Percentiles rank a stretch among this genome's conserved stretches.
Evolutionary conservation across 2,888 invertebrate species (phyloP).

Genomic region (Deilephila porcellus): DNA sequence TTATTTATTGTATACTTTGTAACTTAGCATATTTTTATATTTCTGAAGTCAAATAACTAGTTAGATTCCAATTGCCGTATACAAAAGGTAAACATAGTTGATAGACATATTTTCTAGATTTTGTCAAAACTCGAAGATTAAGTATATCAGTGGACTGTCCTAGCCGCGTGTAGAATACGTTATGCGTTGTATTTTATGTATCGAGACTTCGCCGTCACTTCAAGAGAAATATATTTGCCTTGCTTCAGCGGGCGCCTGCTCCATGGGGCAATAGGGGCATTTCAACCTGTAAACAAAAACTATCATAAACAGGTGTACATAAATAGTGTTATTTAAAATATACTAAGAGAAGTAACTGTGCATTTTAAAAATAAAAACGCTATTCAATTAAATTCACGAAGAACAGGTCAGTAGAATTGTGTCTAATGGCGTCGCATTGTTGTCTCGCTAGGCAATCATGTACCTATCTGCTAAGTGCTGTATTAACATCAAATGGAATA

Average conservation of each 20-base stretch:
- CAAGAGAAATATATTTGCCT: conserved; percentile 95
- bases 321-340: background rate
- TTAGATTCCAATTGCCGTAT: background rate
- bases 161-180: background rate
- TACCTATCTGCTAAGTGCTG: too few species aligned
- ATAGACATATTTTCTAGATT: conserved; percentile 5
- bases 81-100: conserved; percentile 14
- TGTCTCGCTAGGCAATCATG: too few species aligned
- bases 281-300: conserved; percentile 90
- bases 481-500: too few species aligned
- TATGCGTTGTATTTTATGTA: conserved; percentile 12
- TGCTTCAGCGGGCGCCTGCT: conserved; percentile 96
- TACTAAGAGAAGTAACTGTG: too few species aligned
- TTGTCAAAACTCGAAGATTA: background rate
- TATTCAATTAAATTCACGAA: too few species aligned
- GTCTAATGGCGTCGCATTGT: too few species aligned
- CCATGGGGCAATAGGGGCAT: conserved; percentile 99
- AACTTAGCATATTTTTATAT: background rate
- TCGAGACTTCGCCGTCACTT: conserved; percentile 38
- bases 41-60: conserved; percentile 3
- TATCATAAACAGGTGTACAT: too few species aligned
- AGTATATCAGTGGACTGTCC: background rate
- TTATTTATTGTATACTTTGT: conserved; percentile 14
- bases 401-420: too few species aligned
- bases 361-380: too few species aligned